Conservation (phyloP, 2,888 invertebrate genomes). For the Synanthedon vespiformis region DNA sequence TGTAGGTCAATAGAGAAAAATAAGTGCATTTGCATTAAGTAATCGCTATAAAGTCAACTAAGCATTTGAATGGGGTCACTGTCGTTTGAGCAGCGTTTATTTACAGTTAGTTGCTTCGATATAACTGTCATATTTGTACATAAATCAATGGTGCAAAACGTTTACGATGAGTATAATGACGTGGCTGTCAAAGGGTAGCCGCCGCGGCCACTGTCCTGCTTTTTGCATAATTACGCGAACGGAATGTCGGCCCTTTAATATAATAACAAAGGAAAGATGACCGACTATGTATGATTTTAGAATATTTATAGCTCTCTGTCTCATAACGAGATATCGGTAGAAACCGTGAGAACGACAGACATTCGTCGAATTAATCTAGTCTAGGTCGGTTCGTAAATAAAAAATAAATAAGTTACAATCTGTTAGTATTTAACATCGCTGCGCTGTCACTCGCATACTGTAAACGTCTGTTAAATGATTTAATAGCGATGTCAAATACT, state of each 20-base stretch:
- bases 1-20: too few species aligned
- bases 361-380: neutral
- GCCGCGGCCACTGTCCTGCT: slow-evolving; percentile 59
- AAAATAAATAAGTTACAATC: too few species aligned
- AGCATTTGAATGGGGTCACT: neutral
- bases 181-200: slow-evolving; percentile 59
- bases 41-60: too few species aligned
- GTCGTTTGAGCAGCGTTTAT: neutral
- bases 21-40: too few species aligned
- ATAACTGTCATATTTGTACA: slow-evolving; percentile 5
- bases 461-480: too few species aligned
- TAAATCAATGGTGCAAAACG: slow-evolving; percentile 62
- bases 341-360: slow-evolving; percentile 34
- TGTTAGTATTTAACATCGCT: too few species aligned
- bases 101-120: neutral
- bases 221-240: slow-evolving; percentile 65
- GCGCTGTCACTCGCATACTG: too few species aligned
- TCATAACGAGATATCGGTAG: slow-evolving; percentile 17
- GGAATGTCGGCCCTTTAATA: slow-evolving; percentile 63
- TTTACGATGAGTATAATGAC: slow-evolving; percentile 66
- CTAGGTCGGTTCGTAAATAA: too few species aligned
- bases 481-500: too few species aligned
- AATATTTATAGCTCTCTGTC: slow-evolving; percentile 39
- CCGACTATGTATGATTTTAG: slow-evolving; percentile 50
- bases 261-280: slow-evolving; percentile 66